Base-by-base conservation (phyloP, 2,888 invertebrate genomes). In the Laothoe populi region DNA sequence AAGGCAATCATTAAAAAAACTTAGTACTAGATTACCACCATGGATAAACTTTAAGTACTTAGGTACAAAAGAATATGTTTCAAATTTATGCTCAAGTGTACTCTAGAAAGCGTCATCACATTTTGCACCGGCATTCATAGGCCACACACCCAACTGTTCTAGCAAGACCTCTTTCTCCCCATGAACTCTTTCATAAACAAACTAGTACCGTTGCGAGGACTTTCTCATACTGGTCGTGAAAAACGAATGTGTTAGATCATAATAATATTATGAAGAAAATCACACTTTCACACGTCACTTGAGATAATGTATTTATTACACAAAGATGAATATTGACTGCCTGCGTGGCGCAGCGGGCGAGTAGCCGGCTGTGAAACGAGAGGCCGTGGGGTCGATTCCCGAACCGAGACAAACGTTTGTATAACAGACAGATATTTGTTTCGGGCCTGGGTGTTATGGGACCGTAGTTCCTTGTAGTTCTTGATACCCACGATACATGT, bases 241-340 rank as follows among this genome's bases (percentile, higher is more conserved):
- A 53, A 19, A 11, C 53, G 53, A 26, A 53, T 53, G 35, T 35
- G 53, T 35, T 5, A 53, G 53, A 53, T 53, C 4, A 8, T n/a
- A n/a, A n/a, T n/a, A n/a, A n/a, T 35, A 53, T 35, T 53, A 53
- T 10, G 35, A 19, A 35, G 35, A 35, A 53, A 53, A 53, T 35
- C 31, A 19, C 35, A 53, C 35, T 53, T 53, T 35, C 31, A n/a
- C 19, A 35, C 35, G 4, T 35, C 53, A 5, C 19, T 53, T 53
- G 35, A 31, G 53, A 19, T 53, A 53, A 53, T 35, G 35, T 35
- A 26, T 49, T 21, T 21, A 24, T 13, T 38, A 13, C 4, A 38
- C 13, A 38, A 38, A 10, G 11, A 11, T 11, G 1, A 13, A 38
- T 38, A 38, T 11, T 13, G 11, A 26, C 26, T 7, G 7, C n/a